Percentiles rank a stretch among this genome's conserved stretches.
phyloP scores from a whole-genome alignment of 2,888 invertebrate species.

The Mythimna loreyi region DNA sequence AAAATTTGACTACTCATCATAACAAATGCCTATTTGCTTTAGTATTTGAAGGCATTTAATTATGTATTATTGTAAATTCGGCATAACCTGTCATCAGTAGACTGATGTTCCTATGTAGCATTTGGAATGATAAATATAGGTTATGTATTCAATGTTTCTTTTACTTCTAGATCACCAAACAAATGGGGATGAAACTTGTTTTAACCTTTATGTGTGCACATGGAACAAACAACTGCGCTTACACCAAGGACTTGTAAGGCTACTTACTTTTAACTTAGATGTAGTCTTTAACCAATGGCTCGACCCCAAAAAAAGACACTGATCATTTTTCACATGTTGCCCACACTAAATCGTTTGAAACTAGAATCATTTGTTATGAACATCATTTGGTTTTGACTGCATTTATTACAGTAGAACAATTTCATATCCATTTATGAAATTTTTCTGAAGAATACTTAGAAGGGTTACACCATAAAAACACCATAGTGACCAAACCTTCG shows the following conservation, averaged over 20 bases:
- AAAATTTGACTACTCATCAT: neutral
- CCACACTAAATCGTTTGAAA: neutral
- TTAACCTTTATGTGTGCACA: slow-evolving; percentile 11
- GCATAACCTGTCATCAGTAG: slow-evolving; percentile 5
- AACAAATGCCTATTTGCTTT: neutral
- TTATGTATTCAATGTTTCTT: slow-evolving; percentile 34
- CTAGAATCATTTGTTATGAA: neutral
- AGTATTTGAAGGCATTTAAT: neutral
- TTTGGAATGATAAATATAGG: slow-evolving; percentile 15
- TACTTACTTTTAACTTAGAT: slow-evolving; percentile 30
- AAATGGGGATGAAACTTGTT: slow-evolving; percentile 25
- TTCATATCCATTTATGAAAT: neutral
- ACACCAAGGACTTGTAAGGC: slow-evolving; percentile 35
- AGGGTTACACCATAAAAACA: neutral
- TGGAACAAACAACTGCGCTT: slow-evolving; percentile 7
- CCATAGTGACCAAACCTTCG: neutral
- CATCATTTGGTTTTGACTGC: neutral
- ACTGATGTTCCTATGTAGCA: neutral
- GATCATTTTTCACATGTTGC: neutral
- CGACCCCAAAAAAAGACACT: no score
- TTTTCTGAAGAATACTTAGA: slow-evolving; percentile 2
- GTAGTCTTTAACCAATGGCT: no score
- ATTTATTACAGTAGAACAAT: neutral
- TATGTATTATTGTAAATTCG: neutral
- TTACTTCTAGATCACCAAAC: slow-evolving; percentile 32